phyloP scores from a whole-genome alignment of 1,140 invertebrate species.

The Bombus confusus region DNA sequence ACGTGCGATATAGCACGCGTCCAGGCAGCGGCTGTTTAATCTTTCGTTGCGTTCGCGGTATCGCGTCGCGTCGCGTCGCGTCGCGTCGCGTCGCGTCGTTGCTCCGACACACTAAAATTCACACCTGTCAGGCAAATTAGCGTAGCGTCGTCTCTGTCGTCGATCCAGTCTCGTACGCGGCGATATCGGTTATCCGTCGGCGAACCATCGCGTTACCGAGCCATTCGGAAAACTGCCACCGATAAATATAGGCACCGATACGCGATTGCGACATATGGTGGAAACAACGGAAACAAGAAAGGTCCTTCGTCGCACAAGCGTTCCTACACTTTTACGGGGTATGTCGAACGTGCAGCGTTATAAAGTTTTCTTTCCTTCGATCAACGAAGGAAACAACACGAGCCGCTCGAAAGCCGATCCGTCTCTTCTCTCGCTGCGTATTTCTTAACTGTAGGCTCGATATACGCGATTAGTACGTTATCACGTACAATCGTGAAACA shows the following conservation, averaged over 20 bases:
- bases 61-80: no score
- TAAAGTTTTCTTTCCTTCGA: not conserved
- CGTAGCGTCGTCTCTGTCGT: not conserved
- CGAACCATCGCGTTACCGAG: not conserved
- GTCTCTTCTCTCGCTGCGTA: no score
- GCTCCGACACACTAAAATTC: not conserved
- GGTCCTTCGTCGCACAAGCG: not conserved
- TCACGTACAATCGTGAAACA: not conserved
- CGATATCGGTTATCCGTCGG: no score
- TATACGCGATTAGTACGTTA: not conserved
- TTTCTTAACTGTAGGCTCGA: no score
- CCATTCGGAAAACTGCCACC: not conserved
- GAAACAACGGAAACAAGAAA: not conserved
- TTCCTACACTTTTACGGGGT: not conserved
- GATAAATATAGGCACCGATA: conserved; percentile 3
- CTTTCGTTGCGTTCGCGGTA: not conserved
- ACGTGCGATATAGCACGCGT: conserved; percentile 10
- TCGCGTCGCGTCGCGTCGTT: no score
- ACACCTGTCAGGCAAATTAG: not conserved
- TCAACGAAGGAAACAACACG: no score
- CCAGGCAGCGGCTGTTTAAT: not conserved
- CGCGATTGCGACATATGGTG: not conserved
- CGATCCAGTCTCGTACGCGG: not conserved
- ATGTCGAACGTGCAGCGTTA: rapidly evolving
- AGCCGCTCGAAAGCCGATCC: no score